A percentile compares a stretch with the other conserved stretches of the same genome.
Evolutionary conservation across 2,888 invertebrate genomes (phyloP).

Genomic region (Eristalinus sepulchralis): DNA sequence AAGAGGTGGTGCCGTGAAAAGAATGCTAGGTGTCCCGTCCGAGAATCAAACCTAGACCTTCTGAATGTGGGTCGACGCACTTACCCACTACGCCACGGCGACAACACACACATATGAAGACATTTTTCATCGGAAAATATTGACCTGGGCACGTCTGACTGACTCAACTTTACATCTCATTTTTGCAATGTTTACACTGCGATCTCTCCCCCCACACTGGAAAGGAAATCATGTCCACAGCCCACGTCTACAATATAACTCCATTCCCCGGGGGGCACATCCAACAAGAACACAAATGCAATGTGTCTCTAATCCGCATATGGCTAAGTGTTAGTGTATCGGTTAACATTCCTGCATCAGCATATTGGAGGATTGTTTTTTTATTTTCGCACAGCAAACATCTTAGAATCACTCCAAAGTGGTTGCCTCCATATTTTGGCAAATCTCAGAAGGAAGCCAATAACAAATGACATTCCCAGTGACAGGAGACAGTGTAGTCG

Average conservation of each 20-base stretch:
- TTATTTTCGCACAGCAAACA: conserved; percentile 25
- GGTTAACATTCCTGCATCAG: neutral
- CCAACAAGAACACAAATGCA: neutral
- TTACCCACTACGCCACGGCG: too few relatives aligned
- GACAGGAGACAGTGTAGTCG: neutral
- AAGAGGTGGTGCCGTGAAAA: too few relatives aligned
- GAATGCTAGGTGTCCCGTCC: too few relatives aligned
- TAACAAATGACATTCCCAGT: conserved; percentile 18
- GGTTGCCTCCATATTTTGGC: conserved; percentile 7
- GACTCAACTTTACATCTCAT: too few relatives aligned
- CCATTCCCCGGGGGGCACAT: neutral
- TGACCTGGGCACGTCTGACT: too few relatives aligned
- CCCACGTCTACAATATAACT: neutral
- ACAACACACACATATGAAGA: too few relatives aligned
- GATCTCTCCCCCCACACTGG: too few relatives aligned
- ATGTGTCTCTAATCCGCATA: neutral
- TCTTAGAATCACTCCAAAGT: conserved; percentile 6
- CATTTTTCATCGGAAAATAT: too few relatives aligned
- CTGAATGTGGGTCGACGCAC: too few relatives aligned
- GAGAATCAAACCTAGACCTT: too few relatives aligned
- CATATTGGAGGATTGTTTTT: conserved; percentile 16
- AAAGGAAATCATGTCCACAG: neutral
- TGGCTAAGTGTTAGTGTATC: conserved; percentile 24
- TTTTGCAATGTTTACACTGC: too few relatives aligned
- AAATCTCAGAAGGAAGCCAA: conserved; percentile 24